Conservation (phyloP, 2,797 vertebrate species). For the Leptodactylus fallax region DNA sequence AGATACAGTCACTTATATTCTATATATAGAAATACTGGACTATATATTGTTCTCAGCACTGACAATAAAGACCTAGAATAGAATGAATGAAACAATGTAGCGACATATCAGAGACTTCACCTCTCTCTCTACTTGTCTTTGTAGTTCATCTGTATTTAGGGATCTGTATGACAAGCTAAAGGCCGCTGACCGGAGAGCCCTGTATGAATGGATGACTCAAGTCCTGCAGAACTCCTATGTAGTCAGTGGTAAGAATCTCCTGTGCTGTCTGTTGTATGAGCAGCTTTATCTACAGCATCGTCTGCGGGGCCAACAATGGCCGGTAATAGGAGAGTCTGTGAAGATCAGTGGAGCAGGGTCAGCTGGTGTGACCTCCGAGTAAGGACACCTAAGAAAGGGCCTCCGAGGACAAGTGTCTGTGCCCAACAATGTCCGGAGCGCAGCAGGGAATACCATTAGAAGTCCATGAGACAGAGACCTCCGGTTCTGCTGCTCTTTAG, state of each 20-base stretch:
- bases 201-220: constrained; percentile 79
- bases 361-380: not conserved
- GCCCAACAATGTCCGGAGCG: not conserved
- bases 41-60: too few species aligned
- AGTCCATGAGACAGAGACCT: too few species aligned
- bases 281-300: too few species aligned
- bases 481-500: too few species aligned
- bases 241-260: constrained; percentile 68
- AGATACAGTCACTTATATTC: too few species aligned
- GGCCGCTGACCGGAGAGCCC: constrained; percentile 72
- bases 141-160: constrained; percentile 78
- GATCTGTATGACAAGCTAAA: constrained; percentile 80
- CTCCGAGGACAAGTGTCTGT: not conserved
- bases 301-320: not conserved
- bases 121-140: not conserved
- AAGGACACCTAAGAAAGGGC: not conserved
- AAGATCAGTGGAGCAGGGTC: constrained; percentile 2
- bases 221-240: constrained; percentile 70
- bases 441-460: too few species aligned
- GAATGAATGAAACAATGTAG: too few species aligned
- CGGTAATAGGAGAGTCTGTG: constrained; percentile 27
- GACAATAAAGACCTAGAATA: too few species aligned
- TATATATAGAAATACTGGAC: too few species aligned
- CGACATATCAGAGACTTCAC: too few species aligned
- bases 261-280: not conserved